phyloP scores from a whole-genome alignment of 1,140 invertebrate species.

The Drosophila miranda region DNA sequence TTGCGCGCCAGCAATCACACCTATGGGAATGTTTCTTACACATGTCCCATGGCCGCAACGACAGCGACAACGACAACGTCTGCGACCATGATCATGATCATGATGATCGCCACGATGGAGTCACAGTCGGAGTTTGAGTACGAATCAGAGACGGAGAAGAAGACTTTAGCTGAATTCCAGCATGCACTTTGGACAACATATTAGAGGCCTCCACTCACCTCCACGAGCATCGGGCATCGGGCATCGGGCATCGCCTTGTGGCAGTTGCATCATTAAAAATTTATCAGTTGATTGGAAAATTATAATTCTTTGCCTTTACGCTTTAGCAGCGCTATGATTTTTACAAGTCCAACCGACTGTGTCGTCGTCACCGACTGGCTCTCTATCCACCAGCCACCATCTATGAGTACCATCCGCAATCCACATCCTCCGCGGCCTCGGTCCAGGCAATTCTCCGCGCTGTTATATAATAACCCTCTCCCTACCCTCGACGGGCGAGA shows the following conservation, averaged over 20 bases:
- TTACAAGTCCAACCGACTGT: slow-evolving; percentile 38
- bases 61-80: slow-evolving; percentile 7
- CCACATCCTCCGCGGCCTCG: too few species aligned
- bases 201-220: slow-evolving; percentile 32
- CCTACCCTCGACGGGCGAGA: not conserved
- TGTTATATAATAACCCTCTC: slow-evolving; percentile 64
- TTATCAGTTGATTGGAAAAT: slow-evolving; percentile 81
- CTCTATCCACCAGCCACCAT: not conserved
- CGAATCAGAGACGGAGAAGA: slow-evolving; percentile 1
- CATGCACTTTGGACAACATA: slow-evolving; percentile 76
- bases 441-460: slow-evolving; percentile 18
- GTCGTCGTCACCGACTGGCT: not conserved
- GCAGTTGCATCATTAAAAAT: slow-evolving; percentile 74
- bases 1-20: slow-evolving; percentile 78
- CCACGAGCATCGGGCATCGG: slow-evolving; percentile 5
- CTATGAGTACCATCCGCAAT: too few species aligned
- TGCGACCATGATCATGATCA: slow-evolving; percentile 21
- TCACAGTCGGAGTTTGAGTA: not conserved
- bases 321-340: slow-evolving; percentile 68
- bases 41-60: slow-evolving; percentile 49
- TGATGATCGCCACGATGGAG: not conserved
- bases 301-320: slow-evolving; percentile 79
- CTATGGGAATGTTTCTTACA: slow-evolving; percentile 79
- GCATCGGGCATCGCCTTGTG: too few species aligned
- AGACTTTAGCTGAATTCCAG: slow-evolving; percentile 54